A percentile compares a stretch with the other conserved stretches of the same genome.
These are phyloP conservation scores for Tadarida brasiliensis DNA, from an alignment of 2,797 vertebrate genomes.

Conservation along the genomic window DNA sequence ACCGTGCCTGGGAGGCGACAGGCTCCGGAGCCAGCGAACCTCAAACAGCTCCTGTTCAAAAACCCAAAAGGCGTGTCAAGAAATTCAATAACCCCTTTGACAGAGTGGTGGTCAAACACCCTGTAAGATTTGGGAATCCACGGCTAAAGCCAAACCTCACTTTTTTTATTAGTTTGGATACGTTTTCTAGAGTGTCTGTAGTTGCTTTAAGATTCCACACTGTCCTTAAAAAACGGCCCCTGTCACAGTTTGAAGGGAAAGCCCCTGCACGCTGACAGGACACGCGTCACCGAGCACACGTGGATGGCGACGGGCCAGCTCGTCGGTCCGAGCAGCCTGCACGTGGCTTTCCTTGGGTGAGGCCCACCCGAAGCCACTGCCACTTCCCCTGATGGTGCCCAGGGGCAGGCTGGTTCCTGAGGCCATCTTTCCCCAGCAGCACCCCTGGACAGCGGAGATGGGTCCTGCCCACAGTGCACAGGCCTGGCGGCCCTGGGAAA, in stretches of 20 bases:
- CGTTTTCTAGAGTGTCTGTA: background rate
- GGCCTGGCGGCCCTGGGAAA: rapidly evolving
- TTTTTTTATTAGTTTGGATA: background rate
- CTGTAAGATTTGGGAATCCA: background rate
- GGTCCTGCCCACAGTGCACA: rapidly evolving
- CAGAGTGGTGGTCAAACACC: rapidly evolving
- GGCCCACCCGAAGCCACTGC: rapidly evolving
- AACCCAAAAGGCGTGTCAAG: too few species aligned
- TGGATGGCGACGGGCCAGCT: rapidly evolving
- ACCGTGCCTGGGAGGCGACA: background rate
- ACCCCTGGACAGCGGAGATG: background rate
- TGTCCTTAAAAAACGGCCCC: background rate
- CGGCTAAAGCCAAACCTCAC: rapidly evolving
- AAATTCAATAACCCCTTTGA: too few species aligned
- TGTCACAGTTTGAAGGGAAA: background rate
- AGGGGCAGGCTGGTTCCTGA: rapidly evolving
- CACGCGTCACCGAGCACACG: rapidly evolving
- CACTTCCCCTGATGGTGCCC: rapidly evolving
- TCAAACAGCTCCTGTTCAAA: background rate
- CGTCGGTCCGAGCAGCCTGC: rapidly evolving
- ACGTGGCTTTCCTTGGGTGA: rapidly evolving
- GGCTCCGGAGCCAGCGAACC: background rate
- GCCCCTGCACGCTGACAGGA: background rate
- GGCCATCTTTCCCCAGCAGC: background rate
- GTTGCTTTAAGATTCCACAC: background rate